Evolutionary conservation across 2,888 invertebrate genomes (phyloP), one percentile per base, ranked within the genome.

Genomic region (Melangyna quadrimaculata): DNA sequence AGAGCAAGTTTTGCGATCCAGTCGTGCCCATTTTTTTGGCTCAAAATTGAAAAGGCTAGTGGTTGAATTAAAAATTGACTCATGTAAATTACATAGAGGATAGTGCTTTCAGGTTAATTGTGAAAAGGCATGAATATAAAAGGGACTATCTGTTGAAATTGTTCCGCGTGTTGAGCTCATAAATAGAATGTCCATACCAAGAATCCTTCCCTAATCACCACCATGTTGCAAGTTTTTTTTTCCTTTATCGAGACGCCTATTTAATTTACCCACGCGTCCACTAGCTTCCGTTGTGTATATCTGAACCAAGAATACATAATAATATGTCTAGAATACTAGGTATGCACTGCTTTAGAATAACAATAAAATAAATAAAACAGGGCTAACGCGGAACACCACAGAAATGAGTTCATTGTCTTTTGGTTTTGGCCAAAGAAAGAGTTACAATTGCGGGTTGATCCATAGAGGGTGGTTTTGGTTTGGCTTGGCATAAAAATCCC

Each of bases 371-470:
- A 2, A 67, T 9, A 35, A 29, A 40, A 43, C 22, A 27, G 40
- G 45, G 53, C 63, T 70, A 53, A 73, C 45, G 45, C 65, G 70
- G 63, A 81, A 77, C 63, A 77, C 48, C 59, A 63, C 37, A 55
- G 32, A 71, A 63, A 86, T 73, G 81, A 48, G 81, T 86, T 86
- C 86, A 86, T 86, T 86, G 86, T 86, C 81, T 86, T 51, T 61
- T 63, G 55, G 71, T 67, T 80, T 75, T 55, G 63, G 48, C 70
- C 57, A 55, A 43, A 79, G 65, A 75, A 71, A 57, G 35, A 24
- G 35, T 35, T 22, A 67, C 48, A 67, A 69, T 40, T 55, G 9
- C 2, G 48, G 27, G 43, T 69, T 53, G 63, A 32, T 40, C 29
- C n/a, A 45, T 32, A 65, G 48, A 22, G 51, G 65, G 55, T 70